Evolutionary conservation across 2,113 vertebrate species (phyloP), one percentile per base, ranked within the genome.

Genomic region (Chamaetylas fuelleborni): DNA sequence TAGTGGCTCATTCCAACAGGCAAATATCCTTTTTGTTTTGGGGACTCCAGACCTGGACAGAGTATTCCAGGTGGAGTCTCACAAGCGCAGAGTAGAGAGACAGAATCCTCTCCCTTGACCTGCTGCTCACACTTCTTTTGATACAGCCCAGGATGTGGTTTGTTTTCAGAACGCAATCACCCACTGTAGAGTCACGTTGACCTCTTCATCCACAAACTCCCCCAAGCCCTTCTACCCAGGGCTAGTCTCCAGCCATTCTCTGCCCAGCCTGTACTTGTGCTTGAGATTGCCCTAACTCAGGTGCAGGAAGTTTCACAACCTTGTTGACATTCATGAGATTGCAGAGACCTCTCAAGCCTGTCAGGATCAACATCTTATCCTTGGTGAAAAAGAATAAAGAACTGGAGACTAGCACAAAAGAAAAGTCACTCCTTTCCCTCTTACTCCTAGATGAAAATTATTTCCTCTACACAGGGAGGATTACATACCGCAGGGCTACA

Each of bases 101-200:
- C 16, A 40, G 33, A 53, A 53, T 25, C 16, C 51, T 9, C 16
- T 47, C 29, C 9, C 38, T 53, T 40, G 28, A 24, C 15, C 45
- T 38, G 28, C 28, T 60, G 38, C 20, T 67, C 28, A 25, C 14
- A 6, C 7, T n/a, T 31, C 14, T 36, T 58, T 73, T n/a, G 19
- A 31, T 22, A 14, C 6, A 74, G 19, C n/a, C 19, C 19, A 20
- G 16, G 53, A 38, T n/a, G 13, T 1, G 1, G 6, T 4, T 66
- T 23, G 6, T 67, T 74, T 89, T 45, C 25, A 51, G 19, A 45
- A 11, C 60, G 8, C 17, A 74, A 12, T 60, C 45, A 25, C 5
- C 7, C 19, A 18, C 5, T 17, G 3, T 5, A 3, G 5, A 33
- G 31, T 65, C 34, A 12, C 0, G 0, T 19, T 28, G 14, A 33